Base-by-base conservation (phyloP, 64 coral and sea anemone species). In the Stylophora pistillata region DNA sequence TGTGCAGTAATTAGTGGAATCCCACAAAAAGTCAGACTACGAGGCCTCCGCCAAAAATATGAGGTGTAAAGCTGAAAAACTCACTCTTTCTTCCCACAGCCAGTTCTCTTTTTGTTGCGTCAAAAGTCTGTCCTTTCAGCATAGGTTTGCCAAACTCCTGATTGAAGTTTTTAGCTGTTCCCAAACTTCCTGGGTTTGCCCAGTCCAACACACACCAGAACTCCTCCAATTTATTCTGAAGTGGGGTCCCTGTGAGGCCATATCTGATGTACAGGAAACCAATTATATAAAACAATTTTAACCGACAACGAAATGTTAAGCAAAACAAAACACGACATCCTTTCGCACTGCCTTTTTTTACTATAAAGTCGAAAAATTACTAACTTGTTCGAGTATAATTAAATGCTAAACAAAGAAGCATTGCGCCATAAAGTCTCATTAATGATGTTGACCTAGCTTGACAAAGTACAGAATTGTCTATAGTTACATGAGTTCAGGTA, bases 121-220 rank as follows among this genome's bases (percentile, higher is more conserved):
- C 78, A 91, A 82, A 95, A 72, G 88, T 78, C 57, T 95, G 97
- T 15, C 93, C 97, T 75, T 89, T 79, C 76, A 81, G 95, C 72
- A 99, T 83, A 76, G 97, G 87, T 87, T 74, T 89, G 68, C 87
- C 86, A 79, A 86, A 98, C 9, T 79, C 75, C 18, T 79, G 66
- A 15, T 27, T 76, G 73, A 98, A 98, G 4, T 59, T 56, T 65
- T 89, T 89, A 55, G 59, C 53, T 55, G 90, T 78, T 9, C 96
- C 96, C 18, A 98, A 68, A 86, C 92, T 92, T 11, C 96, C 89
- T 15, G 93, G 96, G 28, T 94, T 98, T 57, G 96, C 96, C 93
- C 93, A 98, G 41, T 98, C 96, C 26, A 98, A 30, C 15, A 98
- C 96, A 74, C 89, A 94, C 96, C 96, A 98, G 55, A 98, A 95